phyloP scores from a whole-genome alignment of 2,888 invertebrate species.

The Dusona sp. region DNA sequence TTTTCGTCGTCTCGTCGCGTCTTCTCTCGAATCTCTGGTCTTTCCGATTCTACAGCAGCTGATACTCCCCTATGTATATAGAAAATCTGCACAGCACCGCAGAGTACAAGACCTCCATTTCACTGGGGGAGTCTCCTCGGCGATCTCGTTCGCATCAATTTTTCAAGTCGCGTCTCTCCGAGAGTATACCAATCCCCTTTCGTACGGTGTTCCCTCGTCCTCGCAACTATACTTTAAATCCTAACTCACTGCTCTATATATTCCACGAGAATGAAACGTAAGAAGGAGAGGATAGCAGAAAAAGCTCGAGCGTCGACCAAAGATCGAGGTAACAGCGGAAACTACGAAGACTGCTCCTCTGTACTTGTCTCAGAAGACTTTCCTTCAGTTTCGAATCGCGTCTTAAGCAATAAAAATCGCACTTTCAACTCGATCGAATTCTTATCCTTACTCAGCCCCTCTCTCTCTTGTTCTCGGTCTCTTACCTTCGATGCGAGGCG shows the following conservation, averaged over 20 bases:
- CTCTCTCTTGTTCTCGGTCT: conserved; percentile 11
- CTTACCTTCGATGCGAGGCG: conserved; percentile 1
- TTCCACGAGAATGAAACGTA: conserved; percentile 2
- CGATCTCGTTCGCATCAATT: conserved; percentile 56
- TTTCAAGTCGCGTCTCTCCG: conserved; percentile 64
- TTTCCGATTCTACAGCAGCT: conserved; percentile 44
- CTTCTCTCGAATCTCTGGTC: conserved; percentile 46
- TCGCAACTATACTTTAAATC: conserved; percentile 14
- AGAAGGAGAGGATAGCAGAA: conserved; percentile 15
- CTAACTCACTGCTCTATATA: conserved; percentile 12
- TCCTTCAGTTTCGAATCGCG: conserved; percentile 53
- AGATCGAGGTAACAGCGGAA: conserved; percentile 49
- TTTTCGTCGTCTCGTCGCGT: conserved; percentile 44
- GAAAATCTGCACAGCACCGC: conserved; percentile 37
- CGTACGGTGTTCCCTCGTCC: not conserved
- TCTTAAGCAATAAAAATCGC: conserved; percentile 56
- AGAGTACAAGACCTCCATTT: conserved; percentile 45
- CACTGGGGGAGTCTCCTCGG: conserved; percentile 40
- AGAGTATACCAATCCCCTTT: conserved; percentile 46
- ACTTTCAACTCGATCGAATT: conserved; percentile 38
- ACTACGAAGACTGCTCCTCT: conserved; percentile 13
- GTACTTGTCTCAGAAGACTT: conserved; percentile 38
- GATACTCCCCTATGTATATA: conserved; percentile 48
- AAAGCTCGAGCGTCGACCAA: conserved; percentile 40
- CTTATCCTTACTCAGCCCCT: conserved; percentile 33